Conservation (phyloP, 2,888 invertebrate genomes). For the Reticulitermes lucifugus region DNA sequence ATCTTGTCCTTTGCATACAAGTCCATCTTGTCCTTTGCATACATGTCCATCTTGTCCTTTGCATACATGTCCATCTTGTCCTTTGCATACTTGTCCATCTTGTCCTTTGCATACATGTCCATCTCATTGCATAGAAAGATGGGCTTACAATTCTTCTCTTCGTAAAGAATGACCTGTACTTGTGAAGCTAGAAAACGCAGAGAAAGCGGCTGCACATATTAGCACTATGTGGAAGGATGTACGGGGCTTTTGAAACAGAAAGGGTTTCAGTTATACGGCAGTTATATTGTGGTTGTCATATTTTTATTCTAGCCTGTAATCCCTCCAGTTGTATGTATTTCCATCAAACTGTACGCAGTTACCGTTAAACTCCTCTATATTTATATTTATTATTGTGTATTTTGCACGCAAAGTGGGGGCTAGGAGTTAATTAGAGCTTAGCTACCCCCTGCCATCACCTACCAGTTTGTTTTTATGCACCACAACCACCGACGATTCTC, state of each 20-base stretch:
- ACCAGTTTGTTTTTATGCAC: constrained; percentile 1
- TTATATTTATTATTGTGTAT: constrained; percentile 30
- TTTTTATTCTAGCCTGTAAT: background rate
- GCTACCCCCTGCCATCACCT: background rate
- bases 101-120: too few species aligned
- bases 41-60: too few species aligned
- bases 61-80: too few species aligned
- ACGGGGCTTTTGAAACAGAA: background rate
- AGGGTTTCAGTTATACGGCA: background rate
- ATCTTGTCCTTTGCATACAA: too few species aligned
- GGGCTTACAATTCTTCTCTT: too few species aligned
- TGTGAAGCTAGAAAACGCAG: background rate
- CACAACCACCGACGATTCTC: background rate
- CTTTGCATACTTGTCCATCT: too few species aligned
- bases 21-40: too few species aligned
- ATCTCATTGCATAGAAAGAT: too few species aligned
- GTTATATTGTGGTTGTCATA: background rate
- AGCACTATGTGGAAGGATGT: background rate
- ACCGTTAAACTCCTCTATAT: background rate
- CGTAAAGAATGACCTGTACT: background rate
- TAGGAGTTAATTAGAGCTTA: constrained; percentile 30
- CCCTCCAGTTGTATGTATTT: background rate
- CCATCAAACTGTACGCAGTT: background rate
- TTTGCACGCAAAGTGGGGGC: constrained; percentile 16
- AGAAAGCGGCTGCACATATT: background rate